These are phyloP conservation scores for Contarinia nasturtii DNA, from an alignment of 1,140 invertebrate genomes.

Conservation along the genomic window DNA sequence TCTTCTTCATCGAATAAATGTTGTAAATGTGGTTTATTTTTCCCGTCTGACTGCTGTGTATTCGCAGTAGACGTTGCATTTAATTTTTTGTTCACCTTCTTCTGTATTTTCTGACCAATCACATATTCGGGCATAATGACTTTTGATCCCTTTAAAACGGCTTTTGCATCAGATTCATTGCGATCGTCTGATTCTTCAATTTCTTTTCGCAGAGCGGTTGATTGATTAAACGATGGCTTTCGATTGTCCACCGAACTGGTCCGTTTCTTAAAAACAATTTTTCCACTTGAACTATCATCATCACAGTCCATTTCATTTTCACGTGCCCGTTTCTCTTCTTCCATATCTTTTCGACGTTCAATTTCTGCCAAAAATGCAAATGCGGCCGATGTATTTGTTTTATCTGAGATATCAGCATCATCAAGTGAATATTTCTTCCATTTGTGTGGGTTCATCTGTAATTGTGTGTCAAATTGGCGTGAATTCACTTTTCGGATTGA, in stretches of 20 bases:
- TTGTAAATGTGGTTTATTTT: background rate
- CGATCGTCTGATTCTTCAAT: constrained; percentile 4
- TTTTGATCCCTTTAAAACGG: constrained; percentile 42
- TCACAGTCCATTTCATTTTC: constrained; percentile 10
- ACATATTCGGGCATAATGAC: constrained; percentile 61
- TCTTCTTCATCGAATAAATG: constrained; percentile 2
- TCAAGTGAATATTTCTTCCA: constrained; percentile 55
- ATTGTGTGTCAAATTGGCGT: background rate
- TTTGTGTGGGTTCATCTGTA: constrained; percentile 45
- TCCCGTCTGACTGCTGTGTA: too few relatives aligned
- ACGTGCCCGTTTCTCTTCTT: too few relatives aligned
- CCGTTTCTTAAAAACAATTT: constrained; percentile 29
- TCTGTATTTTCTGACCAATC: constrained; percentile 39
- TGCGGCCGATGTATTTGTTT: constrained; percentile 48
- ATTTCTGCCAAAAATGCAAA: constrained; percentile 46
- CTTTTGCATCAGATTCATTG: constrained; percentile 24
- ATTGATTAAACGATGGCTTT: constrained; percentile 18
- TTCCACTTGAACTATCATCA: constrained; percentile 12
- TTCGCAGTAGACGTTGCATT: background rate
- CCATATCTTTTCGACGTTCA: constrained; percentile 29
- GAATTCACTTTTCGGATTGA: background rate
- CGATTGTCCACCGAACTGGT: constrained; percentile 14
- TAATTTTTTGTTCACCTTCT: constrained; percentile 19
- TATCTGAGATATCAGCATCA: constrained; percentile 58
- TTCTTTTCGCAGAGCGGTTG: constrained; percentile 1